phyloP scores from a whole-genome alignment of 1,140 invertebrate species.

The Scylla paramamosain region DNA sequence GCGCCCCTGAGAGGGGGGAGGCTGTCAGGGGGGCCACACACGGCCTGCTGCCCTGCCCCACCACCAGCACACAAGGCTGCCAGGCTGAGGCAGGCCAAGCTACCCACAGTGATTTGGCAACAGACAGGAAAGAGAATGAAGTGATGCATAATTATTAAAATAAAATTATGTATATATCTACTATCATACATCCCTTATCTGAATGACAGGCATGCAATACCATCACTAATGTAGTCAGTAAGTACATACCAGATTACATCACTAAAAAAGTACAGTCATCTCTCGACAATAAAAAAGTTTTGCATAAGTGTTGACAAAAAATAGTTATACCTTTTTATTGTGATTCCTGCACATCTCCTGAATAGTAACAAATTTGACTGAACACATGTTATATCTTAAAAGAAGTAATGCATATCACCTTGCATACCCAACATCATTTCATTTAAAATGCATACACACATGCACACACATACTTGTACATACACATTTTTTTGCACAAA shows the following conservation, averaged over 20 bases:
- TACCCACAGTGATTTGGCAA: slow-evolving; percentile 41
- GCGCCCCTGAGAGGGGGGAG: slow-evolving; percentile 68
- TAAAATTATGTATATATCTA: slow-evolving; percentile 17
- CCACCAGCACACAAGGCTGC: not conserved
- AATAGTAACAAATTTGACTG: slow-evolving; percentile 24
- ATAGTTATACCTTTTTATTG: slow-evolving; percentile 23
- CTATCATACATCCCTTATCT: slow-evolving; percentile 6
- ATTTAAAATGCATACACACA: not conserved
- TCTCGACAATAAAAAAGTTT: slow-evolving; percentile 24
- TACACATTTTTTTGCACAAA: no score
- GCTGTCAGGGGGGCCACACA: slow-evolving; percentile 59
- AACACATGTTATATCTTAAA: slow-evolving; percentile 18
- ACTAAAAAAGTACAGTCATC: slow-evolving; percentile 23
- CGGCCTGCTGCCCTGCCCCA: not conserved
- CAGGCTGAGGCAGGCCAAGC: not conserved
- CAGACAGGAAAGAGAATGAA: slow-evolving; percentile 28
- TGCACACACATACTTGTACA: not conserved
- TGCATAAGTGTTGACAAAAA: slow-evolving; percentile 23
- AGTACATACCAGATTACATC: slow-evolving; percentile 14
- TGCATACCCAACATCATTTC: not conserved
- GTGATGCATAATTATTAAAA: slow-evolving; percentile 28
- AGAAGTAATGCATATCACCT: slow-evolving; percentile 23
- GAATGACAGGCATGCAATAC: slow-evolving; percentile 4
- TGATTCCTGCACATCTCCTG: slow-evolving; percentile 20
- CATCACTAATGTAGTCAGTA: slow-evolving; percentile 23